Evolutionary conservation across 2,888 invertebrate species (phyloP).

Genomic region (Pristionchus exspectatus): DNA sequence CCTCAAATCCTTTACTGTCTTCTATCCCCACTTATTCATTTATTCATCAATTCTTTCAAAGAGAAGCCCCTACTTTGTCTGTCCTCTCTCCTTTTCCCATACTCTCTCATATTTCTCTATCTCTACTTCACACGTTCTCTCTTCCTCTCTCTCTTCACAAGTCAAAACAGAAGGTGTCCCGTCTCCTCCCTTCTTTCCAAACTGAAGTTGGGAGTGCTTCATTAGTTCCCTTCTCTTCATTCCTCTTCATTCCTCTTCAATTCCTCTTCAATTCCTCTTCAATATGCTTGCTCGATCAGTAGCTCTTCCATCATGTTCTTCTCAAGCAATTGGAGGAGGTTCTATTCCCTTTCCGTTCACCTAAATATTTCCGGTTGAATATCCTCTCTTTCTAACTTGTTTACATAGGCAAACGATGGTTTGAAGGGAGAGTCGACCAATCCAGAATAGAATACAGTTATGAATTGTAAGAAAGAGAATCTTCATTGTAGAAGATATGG

Average conservation of each 20-base stretch:
- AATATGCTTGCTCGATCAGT: conserved; percentile 3
- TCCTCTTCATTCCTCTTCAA: neutral
- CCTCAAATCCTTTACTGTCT: neutral
- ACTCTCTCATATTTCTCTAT: neutral
- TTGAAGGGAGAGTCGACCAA: neutral
- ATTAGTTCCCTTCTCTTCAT: neutral
- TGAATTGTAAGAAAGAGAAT: neutral
- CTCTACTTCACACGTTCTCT: conserved; percentile 8
- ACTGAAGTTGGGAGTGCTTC: neutral
- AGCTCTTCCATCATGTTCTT: conserved; percentile 14
- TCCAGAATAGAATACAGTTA: neutral
- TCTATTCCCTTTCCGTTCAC: neutral
- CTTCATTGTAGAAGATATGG: conserved; percentile 33
- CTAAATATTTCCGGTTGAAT: conserved; percentile 22
- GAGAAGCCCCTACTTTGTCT: neutral
- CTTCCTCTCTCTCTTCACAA: neutral
- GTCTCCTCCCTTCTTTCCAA: conserved; percentile 3
- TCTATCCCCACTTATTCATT: neutral
- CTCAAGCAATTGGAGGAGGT: conserved; percentile 7
- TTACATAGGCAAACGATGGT: neutral
- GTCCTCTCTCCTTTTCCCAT: neutral
- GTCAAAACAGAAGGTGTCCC: conserved; percentile 40
- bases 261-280: neutral
- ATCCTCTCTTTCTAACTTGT: neutral
- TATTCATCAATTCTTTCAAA: conserved; percentile 23